Conservation (phyloP, 2,888 invertebrate genomes). For the Synergus gifuensis region DNA sequence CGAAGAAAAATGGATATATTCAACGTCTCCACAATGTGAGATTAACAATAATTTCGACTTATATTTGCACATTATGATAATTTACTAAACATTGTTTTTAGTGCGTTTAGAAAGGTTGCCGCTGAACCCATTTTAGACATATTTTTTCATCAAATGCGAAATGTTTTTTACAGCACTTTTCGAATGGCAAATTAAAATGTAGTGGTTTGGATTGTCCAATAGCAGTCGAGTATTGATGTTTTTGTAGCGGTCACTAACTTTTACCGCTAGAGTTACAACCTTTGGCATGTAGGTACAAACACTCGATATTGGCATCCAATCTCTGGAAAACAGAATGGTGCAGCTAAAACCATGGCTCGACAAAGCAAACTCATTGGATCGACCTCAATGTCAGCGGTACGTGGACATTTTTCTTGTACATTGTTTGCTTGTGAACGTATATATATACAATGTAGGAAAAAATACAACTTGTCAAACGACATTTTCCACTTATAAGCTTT, state of each 20-base stretch:
- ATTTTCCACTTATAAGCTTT: background rate
- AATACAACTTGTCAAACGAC: background rate
- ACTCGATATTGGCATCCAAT: slow-evolving; percentile 8
- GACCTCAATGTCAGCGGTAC: background rate
- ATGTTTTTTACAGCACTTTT: background rate
- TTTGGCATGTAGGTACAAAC: background rate
- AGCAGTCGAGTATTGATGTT: background rate
- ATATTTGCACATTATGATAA: no score
- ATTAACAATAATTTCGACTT: no score
- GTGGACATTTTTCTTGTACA: background rate
- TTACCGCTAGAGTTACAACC: slow-evolving; percentile 1
- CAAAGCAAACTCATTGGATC: slow-evolving; percentile 8
- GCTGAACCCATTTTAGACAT: background rate
- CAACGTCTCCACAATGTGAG: no score
- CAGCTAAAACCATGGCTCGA: background rate
- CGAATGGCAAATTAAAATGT: background rate
- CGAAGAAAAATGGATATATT: no score
- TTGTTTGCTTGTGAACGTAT: background rate
- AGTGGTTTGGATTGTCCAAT: background rate
- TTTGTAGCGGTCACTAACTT: slow-evolving; percentile 14
- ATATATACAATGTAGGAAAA: background rate
- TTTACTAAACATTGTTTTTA: no score
- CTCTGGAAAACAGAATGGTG: slow-evolving; percentile 27
- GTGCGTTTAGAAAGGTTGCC: no score
- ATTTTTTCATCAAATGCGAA: background rate